Evolutionary conservation across 2,888 invertebrate species (phyloP).

Genomic region (Habroteleia sp.): DNA sequence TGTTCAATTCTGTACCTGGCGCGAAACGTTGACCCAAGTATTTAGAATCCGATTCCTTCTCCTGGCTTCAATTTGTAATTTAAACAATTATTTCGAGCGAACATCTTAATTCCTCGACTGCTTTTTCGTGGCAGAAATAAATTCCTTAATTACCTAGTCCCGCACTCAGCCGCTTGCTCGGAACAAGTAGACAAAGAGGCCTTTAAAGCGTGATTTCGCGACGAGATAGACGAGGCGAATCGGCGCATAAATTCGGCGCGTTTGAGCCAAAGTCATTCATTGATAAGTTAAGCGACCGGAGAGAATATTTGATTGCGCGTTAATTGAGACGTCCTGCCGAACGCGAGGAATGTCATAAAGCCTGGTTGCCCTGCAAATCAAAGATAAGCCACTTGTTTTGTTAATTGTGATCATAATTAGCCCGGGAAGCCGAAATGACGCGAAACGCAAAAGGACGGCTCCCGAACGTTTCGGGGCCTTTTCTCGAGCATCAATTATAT

Average conservation of each 20-base stretch:
- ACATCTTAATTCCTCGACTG: slow-evolving; percentile 6
- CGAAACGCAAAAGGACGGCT: no score
- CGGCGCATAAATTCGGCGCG: slow-evolving; percentile 13
- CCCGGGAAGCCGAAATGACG: slow-evolving; percentile 8
- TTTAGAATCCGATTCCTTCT: no score
- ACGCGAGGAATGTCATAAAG: slow-evolving; percentile 19
- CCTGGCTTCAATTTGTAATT: slow-evolving; percentile 34
- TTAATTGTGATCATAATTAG: slow-evolving; percentile 28
- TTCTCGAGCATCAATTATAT: slow-evolving; percentile 6
- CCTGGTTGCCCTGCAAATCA: slow-evolving; percentile 8
- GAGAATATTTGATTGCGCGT: slow-evolving; percentile 35
- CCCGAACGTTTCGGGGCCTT: no score
- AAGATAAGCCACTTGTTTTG: slow-evolving; percentile 39
- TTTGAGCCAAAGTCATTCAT: not conserved
- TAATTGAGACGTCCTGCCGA: slow-evolving; percentile 43
- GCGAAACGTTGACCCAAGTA: no score
- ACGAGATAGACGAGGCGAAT: slow-evolving; percentile 19
- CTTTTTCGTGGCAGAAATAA: slow-evolving; percentile 1
- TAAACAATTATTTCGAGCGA: slow-evolving; percentile 1
- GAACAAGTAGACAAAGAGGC: slow-evolving; percentile 5
- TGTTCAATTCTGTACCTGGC: no score
- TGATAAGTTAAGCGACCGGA: slow-evolving; percentile 14
- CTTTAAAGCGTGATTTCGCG: slow-evolving; percentile 2
- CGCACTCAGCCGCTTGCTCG: not conserved
- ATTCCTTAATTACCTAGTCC: slow-evolving; percentile 29